Evolutionary conservation across 2,888 invertebrate genomes (phyloP).

Genomic region (Bugulina stolonifera): DNA sequence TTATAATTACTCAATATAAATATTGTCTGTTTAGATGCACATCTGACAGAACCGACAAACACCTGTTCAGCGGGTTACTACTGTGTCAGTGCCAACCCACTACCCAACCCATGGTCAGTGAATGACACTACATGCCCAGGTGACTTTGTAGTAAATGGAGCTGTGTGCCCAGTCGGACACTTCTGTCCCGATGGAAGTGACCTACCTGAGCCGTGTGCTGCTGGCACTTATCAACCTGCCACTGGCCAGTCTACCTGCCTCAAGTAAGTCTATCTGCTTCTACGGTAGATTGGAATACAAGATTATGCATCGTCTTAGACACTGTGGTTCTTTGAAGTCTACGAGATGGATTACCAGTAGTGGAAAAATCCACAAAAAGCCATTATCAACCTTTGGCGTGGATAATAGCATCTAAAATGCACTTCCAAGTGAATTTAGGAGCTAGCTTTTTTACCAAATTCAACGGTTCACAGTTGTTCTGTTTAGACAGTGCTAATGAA

Average conservation of each 20-base stretch:
- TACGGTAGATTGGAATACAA: too few species aligned
- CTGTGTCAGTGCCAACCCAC: conserved; percentile 40
- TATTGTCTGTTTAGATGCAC: not conserved
- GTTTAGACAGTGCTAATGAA: too few species aligned
- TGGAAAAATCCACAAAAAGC: too few species aligned
- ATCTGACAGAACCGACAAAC: conserved; percentile 11
- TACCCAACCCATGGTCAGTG: conserved; percentile 42
- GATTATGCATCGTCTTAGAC: too few species aligned
- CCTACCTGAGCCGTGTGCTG: conserved; percentile 43
- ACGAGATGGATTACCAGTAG: too few species aligned
- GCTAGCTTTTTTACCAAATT: too few species aligned
- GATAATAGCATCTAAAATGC: too few species aligned
- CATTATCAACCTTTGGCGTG: too few species aligned
- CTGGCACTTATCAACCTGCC: conserved; percentile 45
- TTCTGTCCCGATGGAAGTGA: conserved; percentile 42
- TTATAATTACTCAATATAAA: not conserved
- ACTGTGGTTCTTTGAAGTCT: too few species aligned
- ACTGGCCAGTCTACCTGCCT: conserved; percentile 34
- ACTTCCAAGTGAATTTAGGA: too few species aligned
- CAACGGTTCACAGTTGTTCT: too few species aligned
- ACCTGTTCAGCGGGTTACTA: conserved; percentile 35
- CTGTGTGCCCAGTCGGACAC: conserved; percentile 41
- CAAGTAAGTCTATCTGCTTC: not conserved
- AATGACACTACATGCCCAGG: conserved; percentile 44
- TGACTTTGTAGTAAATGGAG: conserved; percentile 30